Conservation (phyloP, 2,888 invertebrate genomes). For the Noctua janthina region DNA sequence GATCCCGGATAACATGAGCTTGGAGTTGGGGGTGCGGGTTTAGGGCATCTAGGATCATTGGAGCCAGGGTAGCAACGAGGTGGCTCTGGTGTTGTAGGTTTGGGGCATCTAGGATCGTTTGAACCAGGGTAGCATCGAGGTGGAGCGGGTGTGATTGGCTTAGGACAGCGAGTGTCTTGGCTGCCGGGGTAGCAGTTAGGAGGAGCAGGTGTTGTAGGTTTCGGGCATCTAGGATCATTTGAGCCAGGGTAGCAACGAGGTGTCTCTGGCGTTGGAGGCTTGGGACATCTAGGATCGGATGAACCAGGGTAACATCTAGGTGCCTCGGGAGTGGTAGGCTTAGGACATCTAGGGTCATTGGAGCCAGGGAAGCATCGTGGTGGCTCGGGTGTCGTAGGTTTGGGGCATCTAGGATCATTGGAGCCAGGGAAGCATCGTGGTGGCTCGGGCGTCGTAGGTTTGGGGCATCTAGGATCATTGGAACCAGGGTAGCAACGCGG, state of each 20-base stretch:
- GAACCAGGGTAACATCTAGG: slow-evolving; percentile 61
- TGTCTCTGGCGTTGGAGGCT: slow-evolving; percentile 68
- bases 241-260: slow-evolving; percentile 69
- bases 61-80: slow-evolving; percentile 76
- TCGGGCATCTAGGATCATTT: slow-evolving; percentile 65
- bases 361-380: slow-evolving; percentile 50
- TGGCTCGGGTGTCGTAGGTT: slow-evolving; percentile 33
- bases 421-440: slow-evolving; percentile 58
- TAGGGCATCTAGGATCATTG: slow-evolving; percentile 76
- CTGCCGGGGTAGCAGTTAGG: not conserved
- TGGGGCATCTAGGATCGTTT: slow-evolving; percentile 77
- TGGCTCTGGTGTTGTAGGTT: slow-evolving; percentile 71
- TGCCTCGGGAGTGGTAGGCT: slow-evolving; percentile 69
- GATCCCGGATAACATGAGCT: slow-evolving; percentile 86
- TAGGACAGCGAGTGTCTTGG: slow-evolving; percentile 68
- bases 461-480: slow-evolving; percentile 68
- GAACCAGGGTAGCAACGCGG: not conserved
- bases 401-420: slow-evolving; percentile 67
- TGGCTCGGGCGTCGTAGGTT: slow-evolving; percentile 62
- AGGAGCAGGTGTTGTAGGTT: slow-evolving; percentile 42
- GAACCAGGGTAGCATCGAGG: slow-evolving; percentile 70
- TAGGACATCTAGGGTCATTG: slow-evolving; percentile 64
- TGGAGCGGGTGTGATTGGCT: slow-evolving; percentile 68
- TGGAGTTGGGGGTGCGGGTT: slow-evolving; percentile 75
- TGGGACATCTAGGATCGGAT: slow-evolving; percentile 71